These are phyloP conservation scores for Bombus vancouverensis DNA, from an alignment of 1,140 invertebrate species.

Conservation along the genomic window DNA sequence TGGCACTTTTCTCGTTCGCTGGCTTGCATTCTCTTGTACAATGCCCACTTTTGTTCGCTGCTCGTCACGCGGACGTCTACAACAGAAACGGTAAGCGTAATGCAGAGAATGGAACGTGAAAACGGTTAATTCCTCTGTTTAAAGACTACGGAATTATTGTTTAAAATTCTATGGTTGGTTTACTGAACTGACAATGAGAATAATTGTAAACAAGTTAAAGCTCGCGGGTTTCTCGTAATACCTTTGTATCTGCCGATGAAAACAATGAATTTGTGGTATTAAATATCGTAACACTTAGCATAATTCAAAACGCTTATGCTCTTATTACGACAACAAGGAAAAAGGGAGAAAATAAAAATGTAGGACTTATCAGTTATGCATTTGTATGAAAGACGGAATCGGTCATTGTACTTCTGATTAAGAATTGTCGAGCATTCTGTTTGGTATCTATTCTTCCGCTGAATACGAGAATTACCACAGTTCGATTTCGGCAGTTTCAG, in stretches of 20 bases:
- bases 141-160: neutral
- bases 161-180: neutral
- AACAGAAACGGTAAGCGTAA: neutral
- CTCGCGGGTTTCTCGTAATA: neutral
- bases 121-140: neutral
- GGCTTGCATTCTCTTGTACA: constrained; percentile 33
- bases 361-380: neutral
- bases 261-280: neutral
- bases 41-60: constrained; percentile 49
- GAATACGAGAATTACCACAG: neutral
- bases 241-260: neutral
- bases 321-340: neutral
- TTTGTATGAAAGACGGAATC: no score
- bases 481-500: neutral
- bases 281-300: neutral
- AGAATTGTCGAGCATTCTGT: neutral
- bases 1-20: constrained; percentile 51
- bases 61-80: neutral
- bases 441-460: neutral
- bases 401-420: neutral
- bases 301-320: neutral
- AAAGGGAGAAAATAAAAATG: neutral
- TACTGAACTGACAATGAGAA: neutral
- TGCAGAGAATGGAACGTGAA: neutral
- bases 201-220: neutral